A percentile compares a stretch with the other conserved stretches of the same genome.
Conservation (phyloP, 1,140 invertebrate species). For the Leptopilina boulardi region DNA sequence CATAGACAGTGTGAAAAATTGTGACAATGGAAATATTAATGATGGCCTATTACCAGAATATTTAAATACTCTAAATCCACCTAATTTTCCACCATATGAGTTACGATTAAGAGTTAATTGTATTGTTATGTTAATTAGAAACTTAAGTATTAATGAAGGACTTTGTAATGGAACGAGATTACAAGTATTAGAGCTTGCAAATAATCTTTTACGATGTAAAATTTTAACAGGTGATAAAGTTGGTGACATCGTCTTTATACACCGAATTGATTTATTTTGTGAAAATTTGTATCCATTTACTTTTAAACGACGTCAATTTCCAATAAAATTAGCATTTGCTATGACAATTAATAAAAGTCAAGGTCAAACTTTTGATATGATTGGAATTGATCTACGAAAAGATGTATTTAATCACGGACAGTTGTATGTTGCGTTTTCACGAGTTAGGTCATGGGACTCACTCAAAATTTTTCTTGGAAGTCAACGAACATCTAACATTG, state of each 20-base stretch:
- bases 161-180: conserved; percentile 50
- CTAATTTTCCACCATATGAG: conserved; percentile 40
- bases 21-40: conserved; percentile 33
- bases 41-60: conserved; percentile 38
- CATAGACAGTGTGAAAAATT: conserved; percentile 38
- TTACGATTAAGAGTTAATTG: too few species aligned
- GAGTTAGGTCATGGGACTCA: conserved; percentile 3
- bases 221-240: conserved; percentile 28
- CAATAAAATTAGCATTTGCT: conserved; percentile 35
- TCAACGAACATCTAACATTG: too few species aligned
- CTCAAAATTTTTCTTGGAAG: neutral
- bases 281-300: conserved; percentile 34
- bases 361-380: too few species aligned
- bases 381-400: too few species aligned
- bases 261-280: conserved; percentile 18
- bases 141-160: conserved; percentile 43
- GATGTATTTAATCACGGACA: conserved; percentile 13
- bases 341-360: conserved; percentile 31
- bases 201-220: too few species aligned
- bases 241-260: neutral
- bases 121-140: too few species aligned
- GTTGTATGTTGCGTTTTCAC: conserved; percentile 5
- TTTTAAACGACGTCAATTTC: too few species aligned
- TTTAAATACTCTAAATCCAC: conserved; percentile 41
- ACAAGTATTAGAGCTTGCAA: conserved; percentile 45